A percentile compares a stretch with the other conserved stretches of the same genome.
Evolutionary conservation across 2,888 invertebrate genomes (phyloP).

Genomic region (Drosophila maculinotata): DNA sequence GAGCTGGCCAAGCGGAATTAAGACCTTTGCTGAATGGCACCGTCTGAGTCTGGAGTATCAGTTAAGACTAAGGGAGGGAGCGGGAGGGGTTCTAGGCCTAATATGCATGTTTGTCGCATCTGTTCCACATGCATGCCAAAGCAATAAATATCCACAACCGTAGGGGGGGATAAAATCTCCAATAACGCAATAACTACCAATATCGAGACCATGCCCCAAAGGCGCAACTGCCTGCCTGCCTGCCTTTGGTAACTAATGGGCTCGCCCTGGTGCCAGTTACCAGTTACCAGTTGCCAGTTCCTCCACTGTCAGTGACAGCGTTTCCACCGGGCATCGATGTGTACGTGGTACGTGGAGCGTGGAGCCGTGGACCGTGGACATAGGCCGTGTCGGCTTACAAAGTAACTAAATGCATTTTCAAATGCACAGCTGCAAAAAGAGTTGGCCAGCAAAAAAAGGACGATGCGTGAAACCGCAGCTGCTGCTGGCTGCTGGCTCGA

Average conservation of each 20-base stretch:
- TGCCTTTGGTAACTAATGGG: slow-evolving; percentile 64
- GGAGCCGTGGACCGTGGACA: too few relatives aligned
- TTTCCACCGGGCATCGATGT: slow-evolving; percentile 20
- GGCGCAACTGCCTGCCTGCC: slow-evolving; percentile 10
- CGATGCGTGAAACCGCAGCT: slow-evolving; percentile 76
- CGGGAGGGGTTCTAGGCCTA: slow-evolving; percentile 47
- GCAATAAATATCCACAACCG: slow-evolving; percentile 75
- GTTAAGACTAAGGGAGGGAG: slow-evolving; percentile 33
- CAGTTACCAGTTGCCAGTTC: slow-evolving; percentile 11
- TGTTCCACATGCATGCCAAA: slow-evolving; percentile 78
- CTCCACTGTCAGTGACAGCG: slow-evolving; percentile 37
- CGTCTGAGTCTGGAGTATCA: slow-evolving; percentile 29
- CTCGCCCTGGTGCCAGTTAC: too few relatives aligned
- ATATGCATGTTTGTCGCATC: slow-evolving; percentile 81
- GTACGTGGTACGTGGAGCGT: too few relatives aligned
- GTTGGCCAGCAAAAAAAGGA: slow-evolving; percentile 19
- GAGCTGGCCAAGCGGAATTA: slow-evolving; percentile 58
- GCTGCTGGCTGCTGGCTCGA: slow-evolving; percentile 38
- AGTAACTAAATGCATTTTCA: slow-evolving; percentile 80
- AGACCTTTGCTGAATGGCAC: slow-evolving; percentile 62
- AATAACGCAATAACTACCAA: slow-evolving; percentile 81
- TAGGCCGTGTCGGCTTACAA: slow-evolving; percentile 70
- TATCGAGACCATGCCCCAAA: slow-evolving; percentile 65
- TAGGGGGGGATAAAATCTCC: slow-evolving; percentile 74
- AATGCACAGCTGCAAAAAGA: slow-evolving; percentile 60